A percentile compares a stretch with the other conserved stretches of the same genome.
phyloP scores from a whole-genome alignment of 2,113 vertebrate species.

The Drymodes brunneopygia region DNA sequence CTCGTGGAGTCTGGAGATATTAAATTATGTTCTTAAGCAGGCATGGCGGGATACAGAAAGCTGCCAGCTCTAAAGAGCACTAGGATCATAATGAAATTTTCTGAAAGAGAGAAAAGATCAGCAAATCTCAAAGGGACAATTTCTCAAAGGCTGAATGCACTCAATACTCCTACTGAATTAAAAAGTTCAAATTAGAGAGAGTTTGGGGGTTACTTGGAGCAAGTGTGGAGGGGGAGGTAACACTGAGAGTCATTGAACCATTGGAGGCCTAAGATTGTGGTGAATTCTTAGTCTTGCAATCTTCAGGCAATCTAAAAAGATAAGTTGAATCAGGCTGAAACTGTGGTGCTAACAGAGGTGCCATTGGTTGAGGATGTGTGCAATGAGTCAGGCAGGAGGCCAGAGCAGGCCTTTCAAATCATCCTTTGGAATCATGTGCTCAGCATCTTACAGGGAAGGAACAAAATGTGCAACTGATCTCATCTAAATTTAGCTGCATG shows the following conservation, averaged over 20 bases:
- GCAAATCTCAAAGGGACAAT: not conserved
- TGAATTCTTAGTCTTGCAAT: not conserved
- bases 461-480: not conserved
- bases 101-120: not conserved
- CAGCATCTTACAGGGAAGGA: not conserved
- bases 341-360: not conserved
- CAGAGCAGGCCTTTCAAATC: not conserved
- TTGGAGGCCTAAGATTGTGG: not conserved
- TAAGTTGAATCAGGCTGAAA: not conserved
- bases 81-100: conserved; percentile 9
- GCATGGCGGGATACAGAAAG: not conserved
- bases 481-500: not conserved
- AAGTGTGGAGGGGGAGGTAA: not conserved
- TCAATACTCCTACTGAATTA: not conserved
- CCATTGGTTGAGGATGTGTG: rapidly evolving
- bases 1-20: not conserved
- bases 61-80: not conserved
- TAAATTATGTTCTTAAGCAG: not conserved
- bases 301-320: not conserved
- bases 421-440: not conserved
- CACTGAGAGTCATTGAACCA: not conserved
- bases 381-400: not conserved
- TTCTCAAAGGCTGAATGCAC: not conserved
- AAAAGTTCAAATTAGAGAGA: not conserved
- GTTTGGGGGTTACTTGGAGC: not conserved